A percentile compares a stretch with the other conserved stretches of the same genome.
Conservation (phyloP, 2,797 vertebrate species). For the Semotilus atromaculatus region DNA sequence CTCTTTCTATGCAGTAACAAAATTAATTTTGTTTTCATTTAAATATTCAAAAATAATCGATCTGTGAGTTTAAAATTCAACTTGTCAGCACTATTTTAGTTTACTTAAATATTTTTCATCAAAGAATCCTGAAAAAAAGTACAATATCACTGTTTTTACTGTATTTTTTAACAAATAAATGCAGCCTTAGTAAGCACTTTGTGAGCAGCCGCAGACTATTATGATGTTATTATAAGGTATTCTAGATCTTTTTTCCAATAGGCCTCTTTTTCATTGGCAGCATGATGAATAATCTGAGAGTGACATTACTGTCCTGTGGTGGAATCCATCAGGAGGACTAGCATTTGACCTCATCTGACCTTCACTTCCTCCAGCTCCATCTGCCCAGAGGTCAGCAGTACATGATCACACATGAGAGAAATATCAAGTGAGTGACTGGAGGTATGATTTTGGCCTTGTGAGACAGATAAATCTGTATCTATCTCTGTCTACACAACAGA, state of each 20-base stretch:
- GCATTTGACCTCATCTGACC: conserved; percentile 33
- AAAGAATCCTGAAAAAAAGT: background rate
- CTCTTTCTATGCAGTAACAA: background rate
- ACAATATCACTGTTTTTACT: background rate
- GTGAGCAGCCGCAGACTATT: background rate
- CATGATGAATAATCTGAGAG: conserved; percentile 33
- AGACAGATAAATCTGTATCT: background rate
- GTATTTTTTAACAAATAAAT: background rate
- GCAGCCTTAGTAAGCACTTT: background rate
- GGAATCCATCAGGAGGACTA: conserved; percentile 39
- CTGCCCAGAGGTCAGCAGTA: conserved; percentile 3
- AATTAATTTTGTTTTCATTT: background rate
- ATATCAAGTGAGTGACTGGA: background rate
- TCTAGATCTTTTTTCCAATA: conserved; percentile 5
- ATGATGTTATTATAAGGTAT: background rate
- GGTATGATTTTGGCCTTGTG: conserved; percentile 11
- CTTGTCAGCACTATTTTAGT: background rate
- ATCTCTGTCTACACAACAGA: background rate
- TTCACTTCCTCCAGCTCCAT: conserved; percentile 29
- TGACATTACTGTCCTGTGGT: conserved; percentile 18
- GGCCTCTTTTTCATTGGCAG: background rate
- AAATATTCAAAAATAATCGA: background rate
- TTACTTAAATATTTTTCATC: background rate
- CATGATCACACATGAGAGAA: conserved; percentile 12
- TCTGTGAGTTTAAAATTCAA: background rate